Base-by-base conservation (phyloP, 2,113 vertebrate genomes). In the Trichomycterus rosablanca region DNA sequence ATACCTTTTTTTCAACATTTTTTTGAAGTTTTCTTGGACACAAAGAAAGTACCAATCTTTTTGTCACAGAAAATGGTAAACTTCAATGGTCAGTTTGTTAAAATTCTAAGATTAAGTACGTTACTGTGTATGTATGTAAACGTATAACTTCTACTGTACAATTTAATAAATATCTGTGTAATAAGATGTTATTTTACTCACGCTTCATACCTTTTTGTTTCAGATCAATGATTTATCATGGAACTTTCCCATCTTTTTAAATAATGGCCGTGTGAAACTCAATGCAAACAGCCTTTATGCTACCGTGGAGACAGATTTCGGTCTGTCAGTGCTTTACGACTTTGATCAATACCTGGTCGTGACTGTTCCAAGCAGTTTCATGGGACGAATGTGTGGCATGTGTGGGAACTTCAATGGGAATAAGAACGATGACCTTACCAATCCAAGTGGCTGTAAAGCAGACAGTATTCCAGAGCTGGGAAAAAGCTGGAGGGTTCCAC, bases 401-500 rank as follows among this genome's bases (percentile, higher is more conserved):
- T 89, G 86, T 18, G 87, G 86, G 7, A 84, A 89, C 70, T 87
- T 81, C 68, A 86, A 89, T 8, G 72, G 79, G 9, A 81, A 87
- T n/a, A 64, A 68, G 50, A 66, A 35, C 0, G 83, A 88, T 0
- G 88, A 89, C 73, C 72, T 83, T 16, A 50, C 45, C 15, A 60
- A 80, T 71, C 69, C 19, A 0, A 16, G 59, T 0, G 84, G 85
- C 11, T 34, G 4, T 1, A 16, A 45, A 0, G 69, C 79, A 0
- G 0, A 7, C 0, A 56, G 56, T 0, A 60, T 78, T 14, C 44
- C 63, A 4, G 69, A 61, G 0, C 74, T 90, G 0, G 83, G 73
- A 0, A 59, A 80, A 24, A 80, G 76, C 49, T 90, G 86, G 87
- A 80, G 75, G 19, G 80, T 86, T 1, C 22, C 35, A 0, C 48